A percentile compares a stretch with the other conserved stretches of the same genome.
Conservation (phyloP, 2,888 invertebrate genomes). For the Podotricha telesiphe region DNA sequence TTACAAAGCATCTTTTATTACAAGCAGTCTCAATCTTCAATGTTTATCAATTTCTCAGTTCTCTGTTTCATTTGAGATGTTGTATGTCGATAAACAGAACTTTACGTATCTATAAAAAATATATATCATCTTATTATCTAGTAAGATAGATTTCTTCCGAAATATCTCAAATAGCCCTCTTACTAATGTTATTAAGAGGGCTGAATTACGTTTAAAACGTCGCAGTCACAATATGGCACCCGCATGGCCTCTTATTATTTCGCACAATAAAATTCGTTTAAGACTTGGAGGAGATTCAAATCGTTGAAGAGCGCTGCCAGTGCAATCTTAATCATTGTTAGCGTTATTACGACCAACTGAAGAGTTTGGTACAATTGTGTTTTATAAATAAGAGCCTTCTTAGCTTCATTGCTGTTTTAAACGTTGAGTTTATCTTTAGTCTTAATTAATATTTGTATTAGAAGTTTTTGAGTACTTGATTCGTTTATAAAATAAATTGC, state of each 20-base stretch:
- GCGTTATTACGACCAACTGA: slow-evolving; percentile 53
- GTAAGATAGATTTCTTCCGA: neutral
- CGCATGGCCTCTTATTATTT: slow-evolving; percentile 57
- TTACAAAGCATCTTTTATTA: neutral
- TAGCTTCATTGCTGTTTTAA: slow-evolving; percentile 18
- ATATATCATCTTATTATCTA: too few relatives aligned
- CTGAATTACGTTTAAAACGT: slow-evolving; percentile 9
- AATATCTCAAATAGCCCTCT: neutral
- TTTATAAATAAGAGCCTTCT: slow-evolving; percentile 20
- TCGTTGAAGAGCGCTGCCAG: slow-evolving; percentile 58
- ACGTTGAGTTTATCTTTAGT: neutral
- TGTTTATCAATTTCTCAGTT: neutral
- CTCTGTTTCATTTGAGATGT: neutral
- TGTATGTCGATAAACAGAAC: neutral
- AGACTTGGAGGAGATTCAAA: slow-evolving; percentile 74
- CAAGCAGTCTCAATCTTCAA: neutral
- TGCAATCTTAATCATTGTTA: slow-evolving; percentile 65
- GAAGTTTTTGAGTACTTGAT: neutral
- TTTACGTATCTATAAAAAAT: neutral
- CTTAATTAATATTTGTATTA: slow-evolving; percentile 5
- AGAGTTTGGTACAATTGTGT: slow-evolving; percentile 40
- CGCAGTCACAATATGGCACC: slow-evolving; percentile 16
- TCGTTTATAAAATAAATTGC: neutral
- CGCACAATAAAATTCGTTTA: slow-evolving; percentile 69
- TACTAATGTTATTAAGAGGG: neutral